Base-by-base conservation (phyloP, 2,888 invertebrate genomes). In the Trisateles emortualis region DNA sequence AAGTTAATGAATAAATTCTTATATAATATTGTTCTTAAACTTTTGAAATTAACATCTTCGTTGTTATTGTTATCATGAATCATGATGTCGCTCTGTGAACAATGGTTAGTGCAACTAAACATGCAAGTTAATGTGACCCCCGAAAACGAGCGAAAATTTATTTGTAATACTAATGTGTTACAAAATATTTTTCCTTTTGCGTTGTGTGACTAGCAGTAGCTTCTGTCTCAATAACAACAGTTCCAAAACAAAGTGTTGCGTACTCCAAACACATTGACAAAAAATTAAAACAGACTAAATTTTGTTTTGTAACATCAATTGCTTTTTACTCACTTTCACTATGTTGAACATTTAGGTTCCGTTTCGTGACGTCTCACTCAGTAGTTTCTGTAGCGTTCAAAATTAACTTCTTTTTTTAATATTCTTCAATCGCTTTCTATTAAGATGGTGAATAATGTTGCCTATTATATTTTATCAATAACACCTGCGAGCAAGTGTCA, bases 321-420 rank as follows among this genome's bases (percentile, higher is more conserved):
- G 76, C 74, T 81, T 79, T 72, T 81, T 79, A 72, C 79, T 87
- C 77, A 90, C 91, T 90, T 91, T 91, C 90, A 90, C 90, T 86
- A 67, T 71, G 70, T 68, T 76, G 69, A 81, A 79, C 77, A 85
- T 83, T 89, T 86, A 83, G 84, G 81, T 88, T 83, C 80, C 83
- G 79, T 85, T 81, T 83, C 79, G 81, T 85, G 83, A 84, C 81
- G 84, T 78, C 78, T 78, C 71, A 64, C n/a, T n/a, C 68, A 73
- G 69, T 53, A 60, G 59, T 59, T 73, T 81, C 63, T 68, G 76
- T 74, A 78, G 77, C 72, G 70, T 83, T 73, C 78, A 81, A 81
- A 79, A 79, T 75, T 80, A 67, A 78, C 67, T 79, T 74, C 52
- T 57, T 67, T 59, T 68, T 78, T 79, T 83, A 59, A 74, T 76